Conservation (phyloP, 1,140 invertebrate species). For the Zaprionus africanus region DNA sequence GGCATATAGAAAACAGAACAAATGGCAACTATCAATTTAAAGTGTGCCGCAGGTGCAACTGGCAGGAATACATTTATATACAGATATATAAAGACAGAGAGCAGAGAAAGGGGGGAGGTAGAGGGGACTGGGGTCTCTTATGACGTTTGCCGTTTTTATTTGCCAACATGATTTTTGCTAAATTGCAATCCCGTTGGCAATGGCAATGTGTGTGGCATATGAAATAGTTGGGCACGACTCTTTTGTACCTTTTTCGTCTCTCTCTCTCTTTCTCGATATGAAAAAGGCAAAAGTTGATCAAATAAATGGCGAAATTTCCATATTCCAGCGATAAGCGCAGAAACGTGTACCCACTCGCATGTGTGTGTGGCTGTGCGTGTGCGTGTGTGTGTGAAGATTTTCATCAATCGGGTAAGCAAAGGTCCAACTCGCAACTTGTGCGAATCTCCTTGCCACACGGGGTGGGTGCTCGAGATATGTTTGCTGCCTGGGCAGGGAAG, state of each 20-base stretch:
- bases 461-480: conserved; percentile 24
- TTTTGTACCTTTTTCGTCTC: conserved; percentile 74
- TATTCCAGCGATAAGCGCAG: conserved; percentile 71
- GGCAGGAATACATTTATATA: conserved; percentile 13
- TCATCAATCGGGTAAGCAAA: conserved; percentile 56
- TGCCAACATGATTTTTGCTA: conserved; percentile 78
- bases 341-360: conserved; percentile 59
- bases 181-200: conserved; percentile 57
- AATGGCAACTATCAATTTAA: conserved; percentile 71
- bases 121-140: conserved; percentile 25
- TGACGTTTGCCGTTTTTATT: conserved; percentile 68
- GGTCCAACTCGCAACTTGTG: conserved; percentile 69
- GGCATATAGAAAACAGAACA: conserved; percentile 50
- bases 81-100: background rate
- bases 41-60: conserved; percentile 69
- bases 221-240: conserved; percentile 65
- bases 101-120: background rate
- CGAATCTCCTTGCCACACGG: conserved; percentile 49
- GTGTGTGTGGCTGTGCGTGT: conserved; percentile 41
- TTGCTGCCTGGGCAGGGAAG: conserved; percentile 7
- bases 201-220: conserved; percentile 60
- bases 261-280: conserved; percentile 53
- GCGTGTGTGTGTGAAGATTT: conserved; percentile 60
- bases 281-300: conserved; percentile 80
- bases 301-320: conserved; percentile 81